phyloP scores from a whole-genome alignment of 2,797 vertebrate genomes.

The Synaphobranchus kaupii region DNA sequence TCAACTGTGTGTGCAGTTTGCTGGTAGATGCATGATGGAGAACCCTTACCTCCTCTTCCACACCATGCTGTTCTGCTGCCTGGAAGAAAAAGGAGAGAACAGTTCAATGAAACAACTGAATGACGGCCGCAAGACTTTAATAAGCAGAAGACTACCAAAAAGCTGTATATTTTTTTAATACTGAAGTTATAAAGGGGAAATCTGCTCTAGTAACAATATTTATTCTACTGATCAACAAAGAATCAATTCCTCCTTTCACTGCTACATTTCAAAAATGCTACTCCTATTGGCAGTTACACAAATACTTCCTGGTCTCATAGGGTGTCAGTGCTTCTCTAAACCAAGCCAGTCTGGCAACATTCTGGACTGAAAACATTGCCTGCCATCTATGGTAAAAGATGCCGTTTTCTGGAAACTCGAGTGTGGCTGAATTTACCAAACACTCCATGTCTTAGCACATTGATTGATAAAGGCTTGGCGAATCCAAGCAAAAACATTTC shows the following conservation, averaged over 20 bases:
- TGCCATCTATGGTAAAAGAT: not conserved
- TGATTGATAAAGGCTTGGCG: not conserved
- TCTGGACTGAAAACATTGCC: not conserved
- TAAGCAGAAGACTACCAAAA: not conserved
- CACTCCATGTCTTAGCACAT: not conserved
- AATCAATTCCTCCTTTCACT: not conserved
- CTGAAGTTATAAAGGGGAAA: not conserved
- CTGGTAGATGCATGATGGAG: not conserved
- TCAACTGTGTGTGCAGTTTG: not conserved
- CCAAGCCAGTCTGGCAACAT: not conserved
- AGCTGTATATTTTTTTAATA: not conserved
- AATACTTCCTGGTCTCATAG: not conserved
- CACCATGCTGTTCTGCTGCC: constrained; percentile 74
- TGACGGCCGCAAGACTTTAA: not conserved
- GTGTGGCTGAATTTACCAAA: not conserved
- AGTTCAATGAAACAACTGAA: not conserved
- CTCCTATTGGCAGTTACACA: not conserved
- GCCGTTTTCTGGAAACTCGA: not conserved
- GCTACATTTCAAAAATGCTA: not conserved
- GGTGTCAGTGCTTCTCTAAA: not conserved
- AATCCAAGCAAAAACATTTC: not conserved
- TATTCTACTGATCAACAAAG: not conserved
- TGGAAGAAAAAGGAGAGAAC: constrained; percentile 58
- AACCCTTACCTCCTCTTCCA: constrained; percentile 78
- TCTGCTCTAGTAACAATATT: not conserved